Evolutionary conservation across 1,140 invertebrate genomes (phyloP).

Genomic region (Bombus superbus): DNA sequence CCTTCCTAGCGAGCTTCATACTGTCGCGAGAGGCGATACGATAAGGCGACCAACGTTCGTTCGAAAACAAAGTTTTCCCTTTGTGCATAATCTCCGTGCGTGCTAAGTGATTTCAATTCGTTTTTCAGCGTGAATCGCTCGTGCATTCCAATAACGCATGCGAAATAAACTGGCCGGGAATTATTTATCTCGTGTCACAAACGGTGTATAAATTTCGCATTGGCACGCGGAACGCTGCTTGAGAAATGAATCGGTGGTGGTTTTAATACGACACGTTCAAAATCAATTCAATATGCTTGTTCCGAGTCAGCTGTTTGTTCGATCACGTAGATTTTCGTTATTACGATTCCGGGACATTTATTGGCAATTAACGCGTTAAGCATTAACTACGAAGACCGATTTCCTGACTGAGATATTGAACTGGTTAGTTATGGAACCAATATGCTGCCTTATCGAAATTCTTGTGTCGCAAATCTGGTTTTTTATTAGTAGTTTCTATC

Average conservation of each 20-base stretch:
- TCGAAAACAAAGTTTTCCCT: background rate
- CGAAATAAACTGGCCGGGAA: constrained; percentile 15
- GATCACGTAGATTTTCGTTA: too few species aligned
- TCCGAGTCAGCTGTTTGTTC: too few species aligned
- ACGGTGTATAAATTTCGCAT: constrained; percentile 24
- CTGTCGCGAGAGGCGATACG: constrained; percentile 11
- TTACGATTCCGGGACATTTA: background rate
- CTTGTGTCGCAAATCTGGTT: background rate
- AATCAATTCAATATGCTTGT: background rate
- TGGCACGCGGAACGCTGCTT: background rate
- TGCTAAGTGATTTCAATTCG: constrained; percentile 10
- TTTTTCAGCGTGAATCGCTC: background rate
- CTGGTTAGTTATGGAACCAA: background rate
- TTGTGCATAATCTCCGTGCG: background rate
- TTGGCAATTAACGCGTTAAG: background rate
- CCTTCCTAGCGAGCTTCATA: background rate
- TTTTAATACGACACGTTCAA: background rate
- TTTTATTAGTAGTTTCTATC: background rate
- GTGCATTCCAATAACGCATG: constrained; percentile 1
- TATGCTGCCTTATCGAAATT: background rate
- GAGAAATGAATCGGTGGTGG: background rate
- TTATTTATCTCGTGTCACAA: constrained; percentile 9
- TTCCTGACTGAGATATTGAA: background rate
- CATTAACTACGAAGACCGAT: background rate
- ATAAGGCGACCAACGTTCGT: background rate